phyloP scores from a whole-genome alignment of 2,888 invertebrate genomes.

The Nemurella pictetii region DNA sequence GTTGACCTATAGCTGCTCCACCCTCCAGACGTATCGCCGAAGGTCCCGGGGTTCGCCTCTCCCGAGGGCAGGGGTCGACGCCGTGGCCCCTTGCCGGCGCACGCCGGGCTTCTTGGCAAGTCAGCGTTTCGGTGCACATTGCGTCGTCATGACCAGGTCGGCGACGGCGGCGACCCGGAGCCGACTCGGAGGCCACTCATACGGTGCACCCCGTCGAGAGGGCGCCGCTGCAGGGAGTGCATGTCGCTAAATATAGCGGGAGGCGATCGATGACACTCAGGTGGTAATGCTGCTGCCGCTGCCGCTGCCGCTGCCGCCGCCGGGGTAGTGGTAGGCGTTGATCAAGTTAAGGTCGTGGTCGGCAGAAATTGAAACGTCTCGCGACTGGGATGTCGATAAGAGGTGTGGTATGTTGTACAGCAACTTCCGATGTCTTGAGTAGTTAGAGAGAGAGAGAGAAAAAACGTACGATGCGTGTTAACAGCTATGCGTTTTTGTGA shows the following conservation, averaged over 20 bases:
- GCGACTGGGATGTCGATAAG: background rate
- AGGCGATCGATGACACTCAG: background rate
- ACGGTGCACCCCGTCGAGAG: background rate
- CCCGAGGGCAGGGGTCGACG: background rate
- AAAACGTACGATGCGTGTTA: too few species aligned
- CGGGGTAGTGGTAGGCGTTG: background rate
- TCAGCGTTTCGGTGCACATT: too few species aligned
- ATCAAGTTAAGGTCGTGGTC: background rate
- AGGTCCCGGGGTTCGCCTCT: background rate
- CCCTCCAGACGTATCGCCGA: too few species aligned
- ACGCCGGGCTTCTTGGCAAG: background rate
- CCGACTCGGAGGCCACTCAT: background rate
- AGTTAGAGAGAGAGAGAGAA: too few species aligned
- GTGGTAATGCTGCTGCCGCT: background rate
- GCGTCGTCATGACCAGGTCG: too few species aligned
- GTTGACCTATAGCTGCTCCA: too few species aligned
- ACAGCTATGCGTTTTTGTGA: too few species aligned
- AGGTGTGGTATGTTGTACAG: background rate
- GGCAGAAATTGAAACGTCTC: background rate
- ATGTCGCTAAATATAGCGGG: background rate
- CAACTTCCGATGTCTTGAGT: background rate
- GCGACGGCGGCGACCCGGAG: too few species aligned
- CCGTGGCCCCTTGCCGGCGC: background rate
- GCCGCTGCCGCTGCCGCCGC: background rate
- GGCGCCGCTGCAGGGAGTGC: background rate